These are phyloP conservation scores for Drosophila suzukii DNA, from an alignment of 1,140 invertebrate genomes.

Conservation along the genomic window DNA sequence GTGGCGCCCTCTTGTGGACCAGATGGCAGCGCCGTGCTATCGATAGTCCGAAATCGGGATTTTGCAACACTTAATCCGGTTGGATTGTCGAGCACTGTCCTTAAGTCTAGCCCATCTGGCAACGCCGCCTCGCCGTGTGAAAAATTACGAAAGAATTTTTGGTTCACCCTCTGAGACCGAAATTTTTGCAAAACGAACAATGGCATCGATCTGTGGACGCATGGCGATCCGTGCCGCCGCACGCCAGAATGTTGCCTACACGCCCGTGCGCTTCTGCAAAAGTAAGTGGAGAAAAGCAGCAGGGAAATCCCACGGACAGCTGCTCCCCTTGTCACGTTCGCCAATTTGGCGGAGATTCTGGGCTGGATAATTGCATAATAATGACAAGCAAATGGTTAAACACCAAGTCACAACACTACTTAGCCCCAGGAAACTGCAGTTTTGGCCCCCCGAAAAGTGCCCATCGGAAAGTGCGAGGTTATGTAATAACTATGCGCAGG, in stretches of 20 bases:
- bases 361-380: conserved; percentile 60
- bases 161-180: conserved; percentile 64
- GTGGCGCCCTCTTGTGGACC: conserved; percentile 8
- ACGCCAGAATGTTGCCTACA: conserved; percentile 85
- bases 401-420: too few relatives aligned
- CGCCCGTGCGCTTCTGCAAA: conserved; percentile 84
- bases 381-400: not conserved
- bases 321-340: conserved; percentile 46
- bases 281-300: conserved; percentile 79
- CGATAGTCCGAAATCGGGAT: not conserved
- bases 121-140: conserved; percentile 42
- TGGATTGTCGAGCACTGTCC: conserved; percentile 27
- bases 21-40: too few relatives aligned
- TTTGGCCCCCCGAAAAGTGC: conserved; percentile 12
- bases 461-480: conserved; percentile 53
- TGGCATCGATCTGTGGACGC: conserved; percentile 87
- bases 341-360: conserved; percentile 8
- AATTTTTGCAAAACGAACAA: conserved; percentile 83
- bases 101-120: conserved; percentile 37
- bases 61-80: conserved; percentile 2
- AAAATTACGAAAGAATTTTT: conserved; percentile 80
- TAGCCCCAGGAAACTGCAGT: not conserved
- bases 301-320: conserved; percentile 1
- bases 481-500: conserved; percentile 66
- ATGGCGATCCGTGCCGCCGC: conserved; percentile 84